Conservation (phyloP, 2,113 vertebrate genomes). For the Myocastor coypus region DNA sequence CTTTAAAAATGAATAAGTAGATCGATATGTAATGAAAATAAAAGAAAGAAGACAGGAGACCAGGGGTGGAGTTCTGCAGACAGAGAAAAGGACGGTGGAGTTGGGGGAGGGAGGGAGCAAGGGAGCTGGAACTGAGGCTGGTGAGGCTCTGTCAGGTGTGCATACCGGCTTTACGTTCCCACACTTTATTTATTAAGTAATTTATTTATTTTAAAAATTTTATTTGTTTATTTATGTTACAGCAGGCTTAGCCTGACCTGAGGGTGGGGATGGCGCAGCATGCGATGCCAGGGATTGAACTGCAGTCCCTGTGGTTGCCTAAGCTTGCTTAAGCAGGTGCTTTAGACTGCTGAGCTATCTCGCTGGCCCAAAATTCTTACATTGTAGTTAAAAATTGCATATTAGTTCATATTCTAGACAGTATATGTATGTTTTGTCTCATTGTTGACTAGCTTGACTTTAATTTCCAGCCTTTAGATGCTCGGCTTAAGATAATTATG, state of each 20-base stretch:
- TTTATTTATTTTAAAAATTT: too few species aligned
- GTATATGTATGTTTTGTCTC: not conserved
- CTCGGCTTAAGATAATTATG: not conserved
- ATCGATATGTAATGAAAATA: not conserved
- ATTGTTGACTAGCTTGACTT: not conserved
- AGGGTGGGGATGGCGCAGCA: too few species aligned
- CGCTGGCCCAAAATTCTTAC: not conserved
- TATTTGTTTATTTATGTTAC: too few species aligned
- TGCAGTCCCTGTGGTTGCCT: too few species aligned
- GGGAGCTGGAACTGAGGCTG: not conserved
- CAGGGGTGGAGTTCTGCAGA: not conserved
- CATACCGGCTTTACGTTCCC: not conserved
- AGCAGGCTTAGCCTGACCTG: too few species aligned
- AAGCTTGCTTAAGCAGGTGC: too few species aligned
- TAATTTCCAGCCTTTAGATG: not conserved
- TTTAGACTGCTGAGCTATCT: too few species aligned
- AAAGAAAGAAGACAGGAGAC: not conserved
- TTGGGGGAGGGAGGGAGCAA: not conserved
- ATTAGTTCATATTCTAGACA: not conserved
- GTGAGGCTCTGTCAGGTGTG: not conserved
- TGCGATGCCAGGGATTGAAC: too few species aligned
- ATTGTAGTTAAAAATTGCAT: not conserved
- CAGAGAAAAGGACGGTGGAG: not conserved
- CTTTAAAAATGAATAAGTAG: not conserved
- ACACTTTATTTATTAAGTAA: not conserved